A percentile compares a stretch with the other conserved stretches of the same genome.
phyloP scores from a whole-genome alignment of 2,888 invertebrate species.

The Leptura quadrifasciata region DNA sequence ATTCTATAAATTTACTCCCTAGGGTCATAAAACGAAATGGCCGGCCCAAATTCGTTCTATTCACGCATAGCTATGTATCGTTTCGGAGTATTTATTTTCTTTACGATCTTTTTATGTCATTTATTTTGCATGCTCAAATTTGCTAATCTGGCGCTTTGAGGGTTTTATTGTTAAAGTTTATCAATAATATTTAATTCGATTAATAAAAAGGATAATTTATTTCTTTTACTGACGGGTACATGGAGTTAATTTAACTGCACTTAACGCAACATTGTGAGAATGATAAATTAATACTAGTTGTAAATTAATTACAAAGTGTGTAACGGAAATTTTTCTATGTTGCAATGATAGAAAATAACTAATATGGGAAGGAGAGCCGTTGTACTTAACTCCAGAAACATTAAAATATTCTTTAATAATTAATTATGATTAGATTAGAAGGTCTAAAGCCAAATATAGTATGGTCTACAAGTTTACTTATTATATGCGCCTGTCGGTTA shows the following conservation, averaged over 20 bases:
- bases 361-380: not conserved
- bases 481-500: not conserved
- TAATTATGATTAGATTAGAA: not conserved
- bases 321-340: not conserved
- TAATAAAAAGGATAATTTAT: slow-evolving; percentile 45
- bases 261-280: slow-evolving; percentile 18
- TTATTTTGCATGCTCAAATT: slow-evolving; percentile 63
- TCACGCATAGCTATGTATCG: slow-evolving; percentile 49
- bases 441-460: not conserved
- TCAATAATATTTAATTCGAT: slow-evolving; percentile 44
- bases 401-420: not conserved
- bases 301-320: not conserved
- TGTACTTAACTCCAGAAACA: not conserved
- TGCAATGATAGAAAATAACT: not conserved
- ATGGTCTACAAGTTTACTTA: not conserved
- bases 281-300: not conserved
- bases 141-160: slow-evolving; percentile 55
- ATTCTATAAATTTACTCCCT: slow-evolving; percentile 66
- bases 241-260: not conserved
- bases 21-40: slow-evolving; percentile 55
- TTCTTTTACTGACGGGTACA: slow-evolving; percentile 29
- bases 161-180: slow-evolving; percentile 46
- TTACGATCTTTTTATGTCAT: slow-evolving; percentile 63
- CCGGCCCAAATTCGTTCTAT: slow-evolving; percentile 59
- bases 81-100: slow-evolving; percentile 63